Evolutionary conservation across 2,113 vertebrate genomes (phyloP).

Genomic region (Rhinogobius similis): DNA sequence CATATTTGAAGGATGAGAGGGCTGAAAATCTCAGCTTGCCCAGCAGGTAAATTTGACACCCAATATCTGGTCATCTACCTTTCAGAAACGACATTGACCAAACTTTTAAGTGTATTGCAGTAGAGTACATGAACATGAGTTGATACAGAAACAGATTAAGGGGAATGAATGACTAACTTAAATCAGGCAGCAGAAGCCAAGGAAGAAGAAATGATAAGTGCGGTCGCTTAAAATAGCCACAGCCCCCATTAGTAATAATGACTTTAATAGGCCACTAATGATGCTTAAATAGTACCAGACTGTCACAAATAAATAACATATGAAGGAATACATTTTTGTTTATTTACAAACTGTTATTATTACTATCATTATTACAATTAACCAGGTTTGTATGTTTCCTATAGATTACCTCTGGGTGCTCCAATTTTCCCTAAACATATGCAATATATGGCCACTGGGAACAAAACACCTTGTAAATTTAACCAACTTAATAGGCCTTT

Average conservation of each 20-base stretch:
- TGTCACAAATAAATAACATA: constrained; percentile 36
- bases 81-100: neutral
- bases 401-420: neutral
- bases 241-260: constrained; percentile 60
- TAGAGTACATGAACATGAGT: neutral
- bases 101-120: neutral
- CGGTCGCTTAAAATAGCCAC: constrained; percentile 40
- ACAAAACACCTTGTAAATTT: no score
- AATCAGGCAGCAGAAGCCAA: neutral
- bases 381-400: neutral
- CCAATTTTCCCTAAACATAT: no score
- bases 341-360: constrained; percentile 50
- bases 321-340: constrained; percentile 26
- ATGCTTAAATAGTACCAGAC: constrained; percentile 60
- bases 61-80: neutral
- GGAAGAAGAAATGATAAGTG: constrained; percentile 28
- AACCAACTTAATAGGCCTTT: neutral
- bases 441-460: no score
- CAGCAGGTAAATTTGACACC: neutral
- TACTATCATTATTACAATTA: neutral
- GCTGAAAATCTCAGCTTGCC: constrained; percentile 29
- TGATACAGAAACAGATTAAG: neutral
- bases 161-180: neutral
- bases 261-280: constrained; percentile 58
- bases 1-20: constrained; percentile 24